Base-by-base conservation (phyloP, 2,797 vertebrate species). In the Hemitrygon akajei region DNA sequence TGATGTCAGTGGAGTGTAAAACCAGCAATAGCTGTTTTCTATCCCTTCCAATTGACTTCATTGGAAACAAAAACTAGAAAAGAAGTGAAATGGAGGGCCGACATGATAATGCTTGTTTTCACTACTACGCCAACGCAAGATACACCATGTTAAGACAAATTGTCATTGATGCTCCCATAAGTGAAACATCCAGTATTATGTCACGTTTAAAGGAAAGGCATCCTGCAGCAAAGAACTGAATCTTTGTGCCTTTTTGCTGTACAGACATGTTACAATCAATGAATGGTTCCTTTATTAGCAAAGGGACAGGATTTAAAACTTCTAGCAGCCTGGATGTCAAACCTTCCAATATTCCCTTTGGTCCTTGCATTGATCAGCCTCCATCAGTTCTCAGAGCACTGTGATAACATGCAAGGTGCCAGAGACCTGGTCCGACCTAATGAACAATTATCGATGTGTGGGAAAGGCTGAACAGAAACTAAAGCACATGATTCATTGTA, bases 271-370 rank as follows among this genome's bases (percentile, higher is more conserved):
- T n/a, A 75, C 71, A 93, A 93, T 93, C 91, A 73, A 56, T 16
- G 71, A 73, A 56, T 16, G 71, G 40, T 6, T 20, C 91, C 71
- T 47, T 76, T 75, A 93, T 93, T 37, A 73, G 71, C 91, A 76
- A 47, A 92, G 37, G 22, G 91, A 56, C 71, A 93, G 71, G 40
- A 25, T 56, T 56, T 75, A 47, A 47, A 93, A 73, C 27, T 93
- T 71, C 71, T 12, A 76, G 37, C 37, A 56, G 47, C 47, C 91
- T 14, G 22, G 40, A 56, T 30, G 91, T 93, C 91, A 93, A 71
- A 58, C 37, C 40, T 92, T 71, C 91, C 69, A 56, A 76, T 75
- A 75, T 93, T 93, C 91, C 91, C 91, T 56, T 58, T 73, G 91
- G 71, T 75, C 91, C 40, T 76, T 25, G 40, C 40, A 93, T 93